These are phyloP conservation scores for Elephas maximus DNA, from an alignment of 2,113 vertebrate species.

Conservation along the genomic window DNA sequence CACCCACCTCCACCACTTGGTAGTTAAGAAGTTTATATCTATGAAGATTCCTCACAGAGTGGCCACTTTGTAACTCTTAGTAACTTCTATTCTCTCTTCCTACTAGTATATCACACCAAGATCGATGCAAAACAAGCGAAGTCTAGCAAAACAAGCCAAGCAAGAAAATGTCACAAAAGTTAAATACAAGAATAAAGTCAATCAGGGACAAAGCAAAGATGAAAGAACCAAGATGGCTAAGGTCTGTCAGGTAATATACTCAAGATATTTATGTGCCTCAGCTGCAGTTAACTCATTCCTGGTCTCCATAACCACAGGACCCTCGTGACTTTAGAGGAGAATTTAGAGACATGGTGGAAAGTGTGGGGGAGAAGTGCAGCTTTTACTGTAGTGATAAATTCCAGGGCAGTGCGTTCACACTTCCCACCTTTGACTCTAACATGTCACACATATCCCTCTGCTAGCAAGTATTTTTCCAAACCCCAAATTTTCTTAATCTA, in stretches of 20 bases:
- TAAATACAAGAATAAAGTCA: slow-evolving; percentile 57
- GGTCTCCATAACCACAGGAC: neutral
- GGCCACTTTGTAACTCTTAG: neutral
- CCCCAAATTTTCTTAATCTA: slow-evolving; percentile 41
- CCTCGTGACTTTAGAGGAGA: neutral
- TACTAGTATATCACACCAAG: slow-evolving; percentile 24
- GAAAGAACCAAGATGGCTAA: slow-evolving; percentile 6
- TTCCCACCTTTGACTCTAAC: neutral
- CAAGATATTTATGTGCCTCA: neutral
- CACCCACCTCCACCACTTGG: neutral
- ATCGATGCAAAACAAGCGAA: neutral
- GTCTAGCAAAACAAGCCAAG: slow-evolving; percentile 24
- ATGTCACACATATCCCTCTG: neutral
- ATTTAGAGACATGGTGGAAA: neutral
- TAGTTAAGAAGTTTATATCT: neutral
- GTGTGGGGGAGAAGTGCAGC: neutral
- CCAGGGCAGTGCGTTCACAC: neutral
- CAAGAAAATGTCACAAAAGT: slow-evolving; percentile 7
- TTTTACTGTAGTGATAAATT: neutral
- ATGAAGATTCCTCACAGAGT: slow-evolving; percentile 23
- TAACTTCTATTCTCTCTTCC: slow-evolving; percentile 25
- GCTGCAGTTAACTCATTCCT: neutral
- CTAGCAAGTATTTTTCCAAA: neutral
- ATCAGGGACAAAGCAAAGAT: slow-evolving; percentile 14
- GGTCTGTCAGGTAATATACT: slow-evolving; percentile 35